Conservation (phyloP, 2,797 vertebrate species). For the Oreochromis grahami region DNA sequence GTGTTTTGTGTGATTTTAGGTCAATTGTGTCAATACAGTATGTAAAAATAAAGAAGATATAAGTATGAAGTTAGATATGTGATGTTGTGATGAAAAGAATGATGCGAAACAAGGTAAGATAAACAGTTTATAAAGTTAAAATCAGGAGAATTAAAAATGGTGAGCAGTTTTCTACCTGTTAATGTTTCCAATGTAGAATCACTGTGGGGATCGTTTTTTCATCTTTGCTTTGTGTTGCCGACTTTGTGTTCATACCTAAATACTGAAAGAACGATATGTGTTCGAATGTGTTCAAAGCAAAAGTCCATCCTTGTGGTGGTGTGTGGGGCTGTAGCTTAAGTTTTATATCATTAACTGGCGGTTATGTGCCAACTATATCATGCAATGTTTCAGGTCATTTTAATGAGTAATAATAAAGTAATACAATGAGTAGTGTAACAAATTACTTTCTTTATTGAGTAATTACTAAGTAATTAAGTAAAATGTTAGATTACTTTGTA, state of each 20-base stretch:
- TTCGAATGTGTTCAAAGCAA: neutral
- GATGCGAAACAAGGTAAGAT: rapidly evolving
- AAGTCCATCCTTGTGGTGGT: neutral
- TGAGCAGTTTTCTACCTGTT: neutral
- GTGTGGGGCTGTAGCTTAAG: neutral
- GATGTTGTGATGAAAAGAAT: neutral
- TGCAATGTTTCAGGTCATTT: neutral
- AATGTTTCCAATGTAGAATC: neutral
- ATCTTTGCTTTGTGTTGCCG: rapidly evolving
- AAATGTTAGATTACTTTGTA: neutral
- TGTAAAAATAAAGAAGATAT: neutral
- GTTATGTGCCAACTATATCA: neutral
- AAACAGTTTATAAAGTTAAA: neutral
- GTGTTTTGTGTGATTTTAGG: neutral
- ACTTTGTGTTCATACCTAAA: neutral
- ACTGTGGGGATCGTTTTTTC: rapidly evolving
- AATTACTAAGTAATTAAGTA: neutral
- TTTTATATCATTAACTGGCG: neutral
- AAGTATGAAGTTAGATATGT: neutral
- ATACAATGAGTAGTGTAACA: neutral
- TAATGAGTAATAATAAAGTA: neutral
- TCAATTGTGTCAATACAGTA: rapidly evolving
- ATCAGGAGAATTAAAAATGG: neutral
- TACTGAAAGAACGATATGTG: neutral
- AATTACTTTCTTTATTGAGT: neutral